Percentiles rank a stretch among this genome's conserved stretches.
Evolutionary conservation across 2,888 invertebrate genomes (phyloP).

Genomic region (Lasioglossum malachurum): DNA sequence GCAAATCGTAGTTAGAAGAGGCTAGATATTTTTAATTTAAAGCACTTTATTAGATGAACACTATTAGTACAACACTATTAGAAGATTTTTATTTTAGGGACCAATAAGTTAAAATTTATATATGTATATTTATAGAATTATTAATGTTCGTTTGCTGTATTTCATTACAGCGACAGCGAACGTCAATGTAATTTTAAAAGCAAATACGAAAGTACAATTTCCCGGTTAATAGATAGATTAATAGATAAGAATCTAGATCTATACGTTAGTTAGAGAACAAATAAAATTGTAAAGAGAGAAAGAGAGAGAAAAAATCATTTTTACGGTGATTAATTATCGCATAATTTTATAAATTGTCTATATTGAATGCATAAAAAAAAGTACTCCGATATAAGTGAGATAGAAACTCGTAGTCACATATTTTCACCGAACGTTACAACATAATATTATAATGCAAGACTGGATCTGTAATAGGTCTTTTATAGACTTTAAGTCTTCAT

Average conservation of each 20-base stretch:
- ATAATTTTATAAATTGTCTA: constrained; percentile 54
- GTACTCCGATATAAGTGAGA: constrained; percentile 52
- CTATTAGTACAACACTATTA: constrained; percentile 78
- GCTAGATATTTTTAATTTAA: constrained; percentile 82
- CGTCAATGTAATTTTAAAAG: constrained; percentile 55
- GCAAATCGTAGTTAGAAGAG: constrained; percentile 82
- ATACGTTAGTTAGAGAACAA: constrained; percentile 54
- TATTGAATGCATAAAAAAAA: constrained; percentile 40
- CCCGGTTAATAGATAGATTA: constrained; percentile 61
- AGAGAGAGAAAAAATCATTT: constrained; percentile 52
- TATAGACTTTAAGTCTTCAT: constrained; percentile 52
- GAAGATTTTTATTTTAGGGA: constrained; percentile 71
- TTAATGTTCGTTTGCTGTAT: constrained; percentile 57
- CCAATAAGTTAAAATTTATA: constrained; percentile 69
- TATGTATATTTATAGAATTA: constrained; percentile 60
- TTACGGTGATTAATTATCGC: constrained; percentile 55
- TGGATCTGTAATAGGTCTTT: constrained; percentile 68
- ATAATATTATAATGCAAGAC: constrained; percentile 72
- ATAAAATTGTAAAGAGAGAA: constrained; percentile 63
- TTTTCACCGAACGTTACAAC: constrained; percentile 64
- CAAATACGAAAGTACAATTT: constrained; percentile 69
- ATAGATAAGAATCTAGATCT: constrained; percentile 57
- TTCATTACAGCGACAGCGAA: constrained; percentile 44
- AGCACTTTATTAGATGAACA: constrained; percentile 81
- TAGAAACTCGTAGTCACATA: constrained; percentile 62